Evolutionary conservation across 2,888 invertebrate genomes (phyloP).

Genomic region (Acanthopleura granulata): DNA sequence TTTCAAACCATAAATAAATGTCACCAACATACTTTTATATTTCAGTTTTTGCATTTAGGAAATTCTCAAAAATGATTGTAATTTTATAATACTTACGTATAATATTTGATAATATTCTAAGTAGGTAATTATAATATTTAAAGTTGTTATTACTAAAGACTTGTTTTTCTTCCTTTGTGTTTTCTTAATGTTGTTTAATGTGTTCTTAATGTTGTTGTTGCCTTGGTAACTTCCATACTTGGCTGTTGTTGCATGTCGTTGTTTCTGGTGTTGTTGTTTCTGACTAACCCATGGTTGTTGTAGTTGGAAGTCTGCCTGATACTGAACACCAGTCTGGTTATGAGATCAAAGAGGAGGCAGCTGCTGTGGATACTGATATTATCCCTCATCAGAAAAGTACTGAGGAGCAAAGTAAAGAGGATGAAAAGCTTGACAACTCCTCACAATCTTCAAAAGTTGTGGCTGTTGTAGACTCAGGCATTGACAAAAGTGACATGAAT

Average conservation of each 20-base stretch:
- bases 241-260: background rate
- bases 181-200: no score
- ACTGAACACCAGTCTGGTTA: background rate
- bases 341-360: background rate
- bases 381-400: conserved; percentile 3
- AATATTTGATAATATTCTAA: no score
- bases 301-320: background rate
- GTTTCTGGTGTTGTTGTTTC: background rate
- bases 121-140: no score
- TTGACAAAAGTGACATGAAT: conserved; percentile 18
- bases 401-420: conserved; percentile 29
- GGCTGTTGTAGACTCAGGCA: background rate
- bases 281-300: background rate
- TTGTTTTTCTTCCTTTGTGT: no score
- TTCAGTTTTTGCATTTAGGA: no score
- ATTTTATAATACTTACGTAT: no score
- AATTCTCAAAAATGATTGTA: no score
- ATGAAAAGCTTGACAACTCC: conserved; percentile 25
- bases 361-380: no score
- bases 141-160: no score
- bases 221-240: background rate
- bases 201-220: no score
- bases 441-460: conserved; percentile 8
- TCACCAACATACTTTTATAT: no score
- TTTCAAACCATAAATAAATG: no score